Evolutionary conservation across 2,797 vertebrate species (phyloP).

Genomic region (Melanotaenia trifasciata): DNA sequence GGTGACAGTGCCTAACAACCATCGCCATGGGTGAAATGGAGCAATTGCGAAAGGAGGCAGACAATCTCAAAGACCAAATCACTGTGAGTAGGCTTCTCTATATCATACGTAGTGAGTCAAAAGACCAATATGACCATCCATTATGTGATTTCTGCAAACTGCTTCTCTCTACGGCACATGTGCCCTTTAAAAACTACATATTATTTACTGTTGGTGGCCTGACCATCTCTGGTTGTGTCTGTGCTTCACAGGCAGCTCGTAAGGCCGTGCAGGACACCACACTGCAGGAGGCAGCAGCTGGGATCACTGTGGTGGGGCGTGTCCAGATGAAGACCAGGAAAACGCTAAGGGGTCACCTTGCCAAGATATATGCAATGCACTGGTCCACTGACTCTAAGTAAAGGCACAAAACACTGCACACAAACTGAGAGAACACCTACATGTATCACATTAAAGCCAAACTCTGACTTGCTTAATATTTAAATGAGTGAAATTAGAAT

Average conservation of each 20-base stretch:
- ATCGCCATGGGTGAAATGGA: constrained; percentile 95
- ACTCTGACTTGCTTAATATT: background rate
- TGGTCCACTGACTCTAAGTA: constrained; percentile 95
- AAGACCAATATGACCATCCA: background rate
- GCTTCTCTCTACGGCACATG: background rate
- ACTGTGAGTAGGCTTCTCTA: constrained; percentile 86
- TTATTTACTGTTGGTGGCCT: constrained; percentile 3
- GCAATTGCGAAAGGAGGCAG: constrained; percentile 93
- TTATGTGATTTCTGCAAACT: background rate
- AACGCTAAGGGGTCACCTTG: constrained; percentile 94
- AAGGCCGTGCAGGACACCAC: constrained; percentile 92
- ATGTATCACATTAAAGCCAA: constrained; percentile 2
- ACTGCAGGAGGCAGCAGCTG: constrained; percentile 86
- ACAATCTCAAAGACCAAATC: constrained; percentile 96
- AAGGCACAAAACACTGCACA: constrained; percentile 38
- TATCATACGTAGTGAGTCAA: constrained; percentile 25
- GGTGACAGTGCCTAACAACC: constrained; percentile 69
- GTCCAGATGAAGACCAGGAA: constrained; percentile 94
- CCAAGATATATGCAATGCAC: constrained; percentile 99
- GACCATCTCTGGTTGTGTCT: constrained; percentile 21
- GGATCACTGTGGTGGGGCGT: constrained; percentile 85
- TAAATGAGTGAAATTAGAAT: background rate
- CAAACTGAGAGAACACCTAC: constrained; percentile 12
- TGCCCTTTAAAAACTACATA: background rate
- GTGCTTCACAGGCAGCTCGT: constrained; percentile 86